Conservation (phyloP, 2,113 vertebrate species). For the Platanista minor region DNA sequence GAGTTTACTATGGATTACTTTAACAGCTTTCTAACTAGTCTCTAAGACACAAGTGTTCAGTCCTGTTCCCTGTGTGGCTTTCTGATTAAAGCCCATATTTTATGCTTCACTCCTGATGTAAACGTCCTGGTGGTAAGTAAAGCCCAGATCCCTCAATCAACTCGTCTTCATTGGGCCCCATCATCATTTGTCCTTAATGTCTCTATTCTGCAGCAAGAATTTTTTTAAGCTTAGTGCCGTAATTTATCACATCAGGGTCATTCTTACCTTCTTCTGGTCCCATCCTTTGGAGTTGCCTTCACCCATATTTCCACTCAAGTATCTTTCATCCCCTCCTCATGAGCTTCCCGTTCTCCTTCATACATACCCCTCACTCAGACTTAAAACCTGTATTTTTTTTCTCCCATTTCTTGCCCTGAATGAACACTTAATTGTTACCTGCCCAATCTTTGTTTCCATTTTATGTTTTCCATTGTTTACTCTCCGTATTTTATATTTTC, state of each 20-base stretch:
- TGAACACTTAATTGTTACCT: background rate
- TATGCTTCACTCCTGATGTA: background rate
- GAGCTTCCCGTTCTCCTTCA: background rate
- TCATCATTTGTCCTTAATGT: background rate
- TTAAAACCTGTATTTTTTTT: background rate
- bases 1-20: background rate
- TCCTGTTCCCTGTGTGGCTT: background rate
- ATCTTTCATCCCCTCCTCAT: background rate
- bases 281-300: background rate
- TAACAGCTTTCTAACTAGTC: background rate
- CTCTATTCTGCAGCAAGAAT: background rate
- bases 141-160: background rate
- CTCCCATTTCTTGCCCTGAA: background rate
- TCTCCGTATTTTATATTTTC: background rate
- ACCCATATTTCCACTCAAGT: fast-evolving
- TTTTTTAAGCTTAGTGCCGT: background rate
- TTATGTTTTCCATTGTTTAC: background rate
- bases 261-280: background rate
- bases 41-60: background rate
- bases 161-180: background rate
- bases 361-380: background rate
- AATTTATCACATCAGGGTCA: background rate
- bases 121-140: background rate
- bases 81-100: background rate
- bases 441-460: background rate